Evolutionary conservation across 2,888 invertebrate genomes (phyloP), one percentile per base, ranked within the genome.

Genomic region (Tetropium fuscum): DNA sequence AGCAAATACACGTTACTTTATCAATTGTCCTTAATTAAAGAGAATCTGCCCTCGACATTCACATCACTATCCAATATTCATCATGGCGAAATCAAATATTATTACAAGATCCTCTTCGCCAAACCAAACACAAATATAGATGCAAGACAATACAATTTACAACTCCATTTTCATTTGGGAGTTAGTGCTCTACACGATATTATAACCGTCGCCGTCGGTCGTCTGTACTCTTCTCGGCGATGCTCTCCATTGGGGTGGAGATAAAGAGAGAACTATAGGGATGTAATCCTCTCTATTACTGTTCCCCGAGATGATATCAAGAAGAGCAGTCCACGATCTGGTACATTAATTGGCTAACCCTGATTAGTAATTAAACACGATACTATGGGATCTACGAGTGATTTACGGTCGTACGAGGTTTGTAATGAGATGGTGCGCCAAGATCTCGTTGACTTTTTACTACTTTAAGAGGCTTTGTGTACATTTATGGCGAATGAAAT

Each of bases 311-410:
- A 64, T 64, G 49, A 47, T 57, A 64, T 64, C 64, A 51, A 49
- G 47, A 43, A 45, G 59, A 56, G 58, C 40, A 61, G 70, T 72
- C 74, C 72, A 70, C 74, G 74, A 75, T 78, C 72, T 74, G 68
- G 68, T 72, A 70, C 75, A 75, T 76, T 78, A 76, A 77, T 77
- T 77, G 77, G 73, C 75, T 69, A 71, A 73, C 70, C 73, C 72
- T 73, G 74, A 77, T 76, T 75, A 74, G 76, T 76, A 77, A 78
- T 78, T 78, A 78, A 78, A 75, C 72, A 71, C 73, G 73, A 72
- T 72, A 73, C 70, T 65, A 65, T 55, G 56, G 54, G 56, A 51
- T 61, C 61, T 53, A 41, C 47, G 38, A 63, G 73, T 71, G 71
- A 71, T 71, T 73, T 71, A 71, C 68, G 63, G 54, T 11, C 61